These are phyloP conservation scores for Tamandua tetradactyla DNA, from an alignment of 2,797 vertebrate species.

Conservation along the genomic window DNA sequence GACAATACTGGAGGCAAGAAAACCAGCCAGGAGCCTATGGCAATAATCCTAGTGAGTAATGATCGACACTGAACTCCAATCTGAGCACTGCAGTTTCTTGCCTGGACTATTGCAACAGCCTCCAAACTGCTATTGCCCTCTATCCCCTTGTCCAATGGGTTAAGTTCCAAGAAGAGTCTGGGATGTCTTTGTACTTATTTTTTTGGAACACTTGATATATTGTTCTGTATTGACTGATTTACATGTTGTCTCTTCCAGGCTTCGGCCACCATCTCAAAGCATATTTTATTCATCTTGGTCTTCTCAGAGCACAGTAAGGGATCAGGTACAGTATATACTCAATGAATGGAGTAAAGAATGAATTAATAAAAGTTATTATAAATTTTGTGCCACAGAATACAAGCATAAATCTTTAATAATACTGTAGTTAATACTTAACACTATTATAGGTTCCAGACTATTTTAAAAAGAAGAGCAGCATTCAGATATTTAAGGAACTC, in stretches of 20 bases:
- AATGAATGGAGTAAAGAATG: background rate
- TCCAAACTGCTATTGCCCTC: background rate
- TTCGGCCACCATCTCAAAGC: background rate
- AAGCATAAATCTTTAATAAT: background rate
- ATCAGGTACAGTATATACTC: background rate
- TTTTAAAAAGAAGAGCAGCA: background rate
- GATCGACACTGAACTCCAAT: background rate
- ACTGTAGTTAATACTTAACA: background rate
- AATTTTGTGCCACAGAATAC: background rate
- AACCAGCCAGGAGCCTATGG: background rate
- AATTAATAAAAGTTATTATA: background rate
- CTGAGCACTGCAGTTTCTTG: background rate
- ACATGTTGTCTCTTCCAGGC: background rate
- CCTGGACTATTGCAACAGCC: background rate
- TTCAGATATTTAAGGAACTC: background rate
- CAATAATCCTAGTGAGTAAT: background rate
- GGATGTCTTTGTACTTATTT: background rate
- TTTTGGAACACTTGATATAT: background rate
- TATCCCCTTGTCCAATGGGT: background rate
- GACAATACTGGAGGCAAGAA: background rate
- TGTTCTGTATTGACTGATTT: background rate
- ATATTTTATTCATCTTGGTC: background rate
- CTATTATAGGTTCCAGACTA: background rate
- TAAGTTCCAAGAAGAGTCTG: background rate
- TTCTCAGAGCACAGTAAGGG: background rate